Conservation (phyloP, 2,113 vertebrate genomes). For the Gymnarchus niloticus region DNA sequence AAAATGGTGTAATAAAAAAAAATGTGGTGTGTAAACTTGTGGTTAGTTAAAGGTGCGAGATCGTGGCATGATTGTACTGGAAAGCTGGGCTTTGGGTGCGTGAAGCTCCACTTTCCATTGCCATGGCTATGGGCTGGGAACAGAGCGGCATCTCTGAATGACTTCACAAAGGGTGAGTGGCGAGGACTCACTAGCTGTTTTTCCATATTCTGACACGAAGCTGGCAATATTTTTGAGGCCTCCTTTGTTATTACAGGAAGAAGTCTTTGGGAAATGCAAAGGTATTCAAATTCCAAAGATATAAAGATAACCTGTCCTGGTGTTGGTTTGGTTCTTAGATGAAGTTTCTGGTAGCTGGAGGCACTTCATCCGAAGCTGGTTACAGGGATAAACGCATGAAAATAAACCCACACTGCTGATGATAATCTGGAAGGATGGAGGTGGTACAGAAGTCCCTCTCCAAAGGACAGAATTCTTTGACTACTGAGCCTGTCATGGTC, state of each 20-base stretch:
- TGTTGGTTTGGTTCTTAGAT: no score
- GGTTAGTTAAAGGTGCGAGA: background rate
- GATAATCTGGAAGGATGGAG: no score
- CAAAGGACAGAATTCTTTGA: no score
- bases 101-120: background rate
- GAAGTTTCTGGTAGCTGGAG: no score
- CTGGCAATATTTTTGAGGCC: background rate
- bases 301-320: no score
- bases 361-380: no score
- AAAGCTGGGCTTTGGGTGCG: background rate
- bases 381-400: no score
- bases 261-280: background rate
- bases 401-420: no score
- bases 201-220: background rate
- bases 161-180: background rate
- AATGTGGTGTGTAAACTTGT: background rate
- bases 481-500: no score
- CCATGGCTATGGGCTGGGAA: conserved; percentile 2
- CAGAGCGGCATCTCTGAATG: background rate
- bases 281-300: background rate
- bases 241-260: background rate
- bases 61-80: background rate
- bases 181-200: background rate
- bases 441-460: no score
- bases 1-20: background rate